A percentile compares a stretch with the other conserved stretches of the same genome.
These are phyloP conservation scores for Glaucomys volans DNA, from an alignment of 2,113 vertebrate genomes.

Conservation along the genomic window DNA sequence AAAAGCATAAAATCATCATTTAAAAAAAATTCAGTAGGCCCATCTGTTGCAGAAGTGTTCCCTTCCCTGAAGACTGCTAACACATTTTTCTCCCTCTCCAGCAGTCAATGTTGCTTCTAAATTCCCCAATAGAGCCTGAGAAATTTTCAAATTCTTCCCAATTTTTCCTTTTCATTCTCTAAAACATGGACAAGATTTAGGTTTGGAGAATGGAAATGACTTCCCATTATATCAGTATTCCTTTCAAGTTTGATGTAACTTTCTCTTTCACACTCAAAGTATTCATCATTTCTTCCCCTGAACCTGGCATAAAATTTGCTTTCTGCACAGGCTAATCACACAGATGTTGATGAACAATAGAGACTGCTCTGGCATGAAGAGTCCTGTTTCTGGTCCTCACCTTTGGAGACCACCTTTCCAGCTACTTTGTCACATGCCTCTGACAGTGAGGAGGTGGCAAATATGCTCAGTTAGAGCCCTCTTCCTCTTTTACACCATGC, in stretches of 20 bases:
- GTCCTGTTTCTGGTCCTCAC: accelerated
- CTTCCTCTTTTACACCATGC: neutral
- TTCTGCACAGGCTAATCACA: neutral
- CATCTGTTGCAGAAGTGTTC: slow-evolving; percentile 65
- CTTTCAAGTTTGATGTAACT: neutral
- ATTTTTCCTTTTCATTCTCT: neutral
- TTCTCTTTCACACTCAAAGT: slow-evolving; percentile 19
- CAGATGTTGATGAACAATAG: neutral
- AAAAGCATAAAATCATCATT: slow-evolving; percentile 67
- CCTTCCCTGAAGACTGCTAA: slow-evolving; percentile 38
- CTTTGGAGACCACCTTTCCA: neutral
- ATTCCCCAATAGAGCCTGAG: neutral
- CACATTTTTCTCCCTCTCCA: slow-evolving; percentile 47
- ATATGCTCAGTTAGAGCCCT: neutral
- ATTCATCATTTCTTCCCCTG: neutral
- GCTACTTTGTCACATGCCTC: neutral
- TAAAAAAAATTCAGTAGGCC: slow-evolving; percentile 39
- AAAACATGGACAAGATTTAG: neutral
- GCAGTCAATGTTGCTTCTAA: slow-evolving; percentile 51
- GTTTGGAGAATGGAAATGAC: neutral
- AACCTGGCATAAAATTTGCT: neutral
- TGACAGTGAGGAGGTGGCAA: neutral
- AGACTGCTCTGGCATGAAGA: neutral
- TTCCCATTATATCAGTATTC: neutral
- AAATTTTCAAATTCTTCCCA: neutral